Percentiles rank a stretch among this genome's conserved stretches.
Evolutionary conservation across 2,797 vertebrate species (phyloP).

Genomic region (Crenichthys baileyi): DNA sequence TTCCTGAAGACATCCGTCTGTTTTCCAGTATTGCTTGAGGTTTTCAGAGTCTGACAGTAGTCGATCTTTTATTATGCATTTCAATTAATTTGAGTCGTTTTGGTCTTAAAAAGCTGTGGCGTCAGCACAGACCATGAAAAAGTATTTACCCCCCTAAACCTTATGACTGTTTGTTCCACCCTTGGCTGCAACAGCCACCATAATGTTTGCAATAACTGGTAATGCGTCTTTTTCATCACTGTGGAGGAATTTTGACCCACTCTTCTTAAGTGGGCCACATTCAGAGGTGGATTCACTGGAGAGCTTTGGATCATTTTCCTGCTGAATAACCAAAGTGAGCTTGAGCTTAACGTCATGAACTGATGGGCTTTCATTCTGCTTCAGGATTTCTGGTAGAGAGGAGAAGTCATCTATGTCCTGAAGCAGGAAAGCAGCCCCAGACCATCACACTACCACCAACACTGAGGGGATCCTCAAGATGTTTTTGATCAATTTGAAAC

Average conservation of each 20-base stretch:
- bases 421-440: not conserved
- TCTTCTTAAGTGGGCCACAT: not conserved
- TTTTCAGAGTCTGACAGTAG: not conserved
- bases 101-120: not conserved
- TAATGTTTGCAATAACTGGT: not conserved
- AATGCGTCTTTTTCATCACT: not conserved
- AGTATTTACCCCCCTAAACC: not conserved
- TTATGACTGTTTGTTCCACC: not conserved
- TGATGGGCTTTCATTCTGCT: not conserved
- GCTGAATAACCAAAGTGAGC: not conserved
- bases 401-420: not conserved
- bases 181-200: not conserved
- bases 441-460: not conserved
- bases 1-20: slow-evolving; percentile 59
- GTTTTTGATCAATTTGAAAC: not conserved
- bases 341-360: not conserved
- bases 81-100: not conserved
- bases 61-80: not conserved
- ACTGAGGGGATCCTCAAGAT: not conserved
- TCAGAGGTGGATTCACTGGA: not conserved
- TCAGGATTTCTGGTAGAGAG: not conserved
- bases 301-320: not conserved
- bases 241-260: not conserved
- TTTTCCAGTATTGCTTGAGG: slow-evolving; percentile 1
- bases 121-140: not conserved